A percentile compares a stretch with the other conserved stretches of the same genome.
Conservation (phyloP, 2,113 vertebrate species). For the Sinocyclocheilus maitianheensis region DNA sequence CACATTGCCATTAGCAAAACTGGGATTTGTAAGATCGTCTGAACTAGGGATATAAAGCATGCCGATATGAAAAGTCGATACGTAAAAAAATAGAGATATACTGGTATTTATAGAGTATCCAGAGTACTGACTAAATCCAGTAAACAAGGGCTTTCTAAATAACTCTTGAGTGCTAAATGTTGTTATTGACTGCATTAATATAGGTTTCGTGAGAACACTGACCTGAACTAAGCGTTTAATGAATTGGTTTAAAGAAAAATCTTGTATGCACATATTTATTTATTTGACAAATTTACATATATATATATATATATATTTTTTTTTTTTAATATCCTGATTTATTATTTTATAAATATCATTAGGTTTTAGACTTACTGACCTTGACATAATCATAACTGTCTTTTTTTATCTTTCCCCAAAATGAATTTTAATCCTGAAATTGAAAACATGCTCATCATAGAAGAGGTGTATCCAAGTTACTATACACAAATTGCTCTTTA, state of each 20-base stretch:
- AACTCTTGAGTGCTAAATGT: not conserved
- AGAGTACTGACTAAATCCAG: not conserved
- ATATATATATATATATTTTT: too few relatives aligned
- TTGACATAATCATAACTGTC: not conserved
- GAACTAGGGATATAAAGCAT: not conserved
- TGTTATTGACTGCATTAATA: not conserved
- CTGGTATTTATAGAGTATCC: not conserved
- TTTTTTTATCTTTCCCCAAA: not conserved
- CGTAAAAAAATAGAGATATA: not conserved
- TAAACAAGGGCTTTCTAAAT: not conserved
- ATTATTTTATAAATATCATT: not conserved
- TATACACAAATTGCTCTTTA: not conserved
- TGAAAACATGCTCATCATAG: not conserved
- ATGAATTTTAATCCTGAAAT: not conserved
- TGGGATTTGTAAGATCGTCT: not conserved
- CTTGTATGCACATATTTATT: not conserved
- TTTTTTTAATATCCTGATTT: not conserved
- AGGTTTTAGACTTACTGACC: not conserved
- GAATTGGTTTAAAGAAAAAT: not conserved
- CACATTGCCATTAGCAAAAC: constrained; percentile 13
- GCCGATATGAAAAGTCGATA: not conserved
- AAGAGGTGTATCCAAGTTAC: not conserved
- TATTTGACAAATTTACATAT: too few relatives aligned
- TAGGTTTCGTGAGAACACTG: not conserved
- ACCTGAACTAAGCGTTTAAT: not conserved